Conservation (phyloP, 30 jellyfish, hydroid and myxozoan genomes). For the Hydractinia symbiolongicarpus region DNA sequence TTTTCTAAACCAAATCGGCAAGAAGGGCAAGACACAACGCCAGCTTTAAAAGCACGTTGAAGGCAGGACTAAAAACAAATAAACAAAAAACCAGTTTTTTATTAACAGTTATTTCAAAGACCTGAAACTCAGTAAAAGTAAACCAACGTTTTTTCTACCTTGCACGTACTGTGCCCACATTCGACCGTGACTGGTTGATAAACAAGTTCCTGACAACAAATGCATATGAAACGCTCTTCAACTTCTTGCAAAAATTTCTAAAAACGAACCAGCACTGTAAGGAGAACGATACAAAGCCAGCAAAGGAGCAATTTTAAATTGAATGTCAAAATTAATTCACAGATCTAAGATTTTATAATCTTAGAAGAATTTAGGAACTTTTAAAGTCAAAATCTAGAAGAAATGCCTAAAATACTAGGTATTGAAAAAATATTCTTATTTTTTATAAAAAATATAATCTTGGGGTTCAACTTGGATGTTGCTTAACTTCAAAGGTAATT, state of each 20-base stretch:
- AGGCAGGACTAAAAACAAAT: conserved; percentile 48
- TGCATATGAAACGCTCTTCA: conserved; percentile 65
- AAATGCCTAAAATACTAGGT: too few relatives aligned
- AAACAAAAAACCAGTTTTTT: not conserved
- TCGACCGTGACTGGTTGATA: conserved; percentile 74
- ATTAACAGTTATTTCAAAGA: not conserved
- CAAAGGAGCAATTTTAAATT: not conserved
- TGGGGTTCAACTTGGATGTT: too few relatives aligned
- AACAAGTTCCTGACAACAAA: conserved; percentile 92
- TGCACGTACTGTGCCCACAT: conserved; percentile 77
- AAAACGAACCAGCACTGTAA: not conserved
- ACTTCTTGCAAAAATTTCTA: conserved; percentile 57
- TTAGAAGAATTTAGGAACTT: not conserved
- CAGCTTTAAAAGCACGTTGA: conserved; percentile 68
- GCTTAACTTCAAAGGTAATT: too few relatives aligned
- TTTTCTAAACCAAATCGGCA: conserved; percentile 53
- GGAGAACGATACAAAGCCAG: not conserved
- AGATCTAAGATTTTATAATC: not conserved
- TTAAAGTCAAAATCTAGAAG: too few relatives aligned
- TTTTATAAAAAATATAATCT: too few relatives aligned
- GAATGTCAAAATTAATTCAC: not conserved
- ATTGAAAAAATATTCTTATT: too few relatives aligned
- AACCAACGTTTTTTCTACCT: conserved; percentile 33
- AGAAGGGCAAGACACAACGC: conserved; percentile 55
- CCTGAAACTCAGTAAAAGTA: not conserved